Conservation (phyloP, 2,113 vertebrate genomes). For the Melanotaenia duboulayi region DNA sequence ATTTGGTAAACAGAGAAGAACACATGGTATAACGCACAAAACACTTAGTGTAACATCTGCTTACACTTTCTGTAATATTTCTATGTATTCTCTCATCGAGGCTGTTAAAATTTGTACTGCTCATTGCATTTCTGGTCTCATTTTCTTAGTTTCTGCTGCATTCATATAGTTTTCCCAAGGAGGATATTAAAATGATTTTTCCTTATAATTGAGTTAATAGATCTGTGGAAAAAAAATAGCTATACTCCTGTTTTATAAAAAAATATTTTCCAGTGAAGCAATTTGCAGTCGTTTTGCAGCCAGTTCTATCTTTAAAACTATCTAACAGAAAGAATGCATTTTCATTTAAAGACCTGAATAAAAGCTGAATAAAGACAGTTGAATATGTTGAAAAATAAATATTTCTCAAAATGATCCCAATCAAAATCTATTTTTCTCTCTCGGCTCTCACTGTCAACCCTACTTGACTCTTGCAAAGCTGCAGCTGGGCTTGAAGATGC, state of each 20-base stretch:
- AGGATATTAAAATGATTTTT: neutral
- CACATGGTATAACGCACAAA: slow-evolving; percentile 28
- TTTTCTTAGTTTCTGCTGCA: slow-evolving; percentile 1
- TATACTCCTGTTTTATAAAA: neutral
- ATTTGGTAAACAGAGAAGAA: slow-evolving; percentile 30
- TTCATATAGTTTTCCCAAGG: neutral
- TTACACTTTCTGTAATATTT: slow-evolving; percentile 18
- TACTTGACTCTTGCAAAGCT: slow-evolving; percentile 46
- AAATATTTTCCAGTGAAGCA: neutral
- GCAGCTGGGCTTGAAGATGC: slow-evolving; percentile 59
- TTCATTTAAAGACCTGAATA: slow-evolving; percentile 35
- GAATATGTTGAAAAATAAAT: slow-evolving; percentile 54
- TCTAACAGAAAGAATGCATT: slow-evolving; percentile 39
- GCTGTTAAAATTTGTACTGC: slow-evolving; percentile 12
- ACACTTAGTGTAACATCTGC: slow-evolving; percentile 28
- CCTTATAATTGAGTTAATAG: slow-evolving; percentile 12
- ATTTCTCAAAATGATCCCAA: slow-evolving; percentile 52
- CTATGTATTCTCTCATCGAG: slow-evolving; percentile 6
- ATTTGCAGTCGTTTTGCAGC: slow-evolving; percentile 11
- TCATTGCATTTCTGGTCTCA: slow-evolving; percentile 5
- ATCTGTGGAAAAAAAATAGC: neutral
- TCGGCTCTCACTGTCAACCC: slow-evolving; percentile 51
- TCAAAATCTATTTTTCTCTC: slow-evolving; percentile 53
- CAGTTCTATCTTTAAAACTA: slow-evolving; percentile 16
- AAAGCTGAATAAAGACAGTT: slow-evolving; percentile 25